Conservation (phyloP, 2,888 invertebrate genomes). For the Cheilosia variabilis region DNA sequence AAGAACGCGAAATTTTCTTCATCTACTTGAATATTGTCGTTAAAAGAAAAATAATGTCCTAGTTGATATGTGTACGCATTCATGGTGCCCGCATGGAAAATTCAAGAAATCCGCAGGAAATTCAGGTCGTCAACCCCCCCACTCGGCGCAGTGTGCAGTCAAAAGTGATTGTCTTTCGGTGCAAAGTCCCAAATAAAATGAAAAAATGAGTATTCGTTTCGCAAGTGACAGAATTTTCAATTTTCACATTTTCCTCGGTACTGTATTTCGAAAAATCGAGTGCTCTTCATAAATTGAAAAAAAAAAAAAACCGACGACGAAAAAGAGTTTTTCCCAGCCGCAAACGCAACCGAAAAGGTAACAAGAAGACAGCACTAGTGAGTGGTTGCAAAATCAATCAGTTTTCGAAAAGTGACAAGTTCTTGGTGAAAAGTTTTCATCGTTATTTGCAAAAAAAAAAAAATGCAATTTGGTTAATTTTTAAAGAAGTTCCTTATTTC, state of each 20-base stretch:
- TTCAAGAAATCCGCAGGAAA: slow-evolving; percentile 32
- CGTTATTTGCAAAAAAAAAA: slow-evolving; percentile 1
- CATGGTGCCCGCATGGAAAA: slow-evolving; percentile 27
- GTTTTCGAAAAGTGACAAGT: slow-evolving; percentile 14
- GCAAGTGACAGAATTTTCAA: slow-evolving; percentile 54
- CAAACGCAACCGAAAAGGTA: not conserved
- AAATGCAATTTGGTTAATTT: slow-evolving; percentile 23
- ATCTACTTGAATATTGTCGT: slow-evolving; percentile 3
- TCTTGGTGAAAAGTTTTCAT: slow-evolving; percentile 1
- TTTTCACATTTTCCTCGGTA: slow-evolving; percentile 41
- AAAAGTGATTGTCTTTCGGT: slow-evolving; percentile 52
- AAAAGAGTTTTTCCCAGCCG: not conserved
- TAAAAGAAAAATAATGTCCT: slow-evolving; percentile 23
- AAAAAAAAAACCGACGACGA: slow-evolving; percentile 1
- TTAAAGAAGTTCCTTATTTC: slow-evolving; percentile 11
- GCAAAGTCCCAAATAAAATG: slow-evolving; percentile 25
- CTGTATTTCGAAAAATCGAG: slow-evolving; percentile 24
- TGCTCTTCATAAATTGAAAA: not conserved
- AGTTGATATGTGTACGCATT: slow-evolving; percentile 4
- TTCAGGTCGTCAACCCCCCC: slow-evolving; percentile 64
- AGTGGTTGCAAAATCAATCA: not conserved
- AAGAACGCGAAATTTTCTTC: slow-evolving; percentile 24
- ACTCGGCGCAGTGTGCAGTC: slow-evolving; percentile 49
- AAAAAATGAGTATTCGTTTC: slow-evolving; percentile 35
- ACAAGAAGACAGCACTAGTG: slow-evolving; percentile 18